Evolutionary conservation across 2,888 invertebrate species (phyloP).

Genomic region (Mechanitis mazaeus): DNA sequence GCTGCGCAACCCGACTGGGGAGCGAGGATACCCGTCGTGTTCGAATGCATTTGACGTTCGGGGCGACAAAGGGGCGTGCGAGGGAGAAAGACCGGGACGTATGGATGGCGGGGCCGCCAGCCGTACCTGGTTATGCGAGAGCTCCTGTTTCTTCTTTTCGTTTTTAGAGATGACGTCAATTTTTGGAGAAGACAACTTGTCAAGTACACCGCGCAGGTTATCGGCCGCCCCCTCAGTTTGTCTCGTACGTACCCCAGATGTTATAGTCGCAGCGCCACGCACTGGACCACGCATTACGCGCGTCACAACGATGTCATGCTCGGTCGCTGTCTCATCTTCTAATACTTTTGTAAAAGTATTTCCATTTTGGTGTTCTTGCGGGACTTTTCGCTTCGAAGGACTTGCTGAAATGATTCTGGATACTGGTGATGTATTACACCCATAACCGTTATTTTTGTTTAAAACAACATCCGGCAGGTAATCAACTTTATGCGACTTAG

Average conservation of each 20-base stretch:
- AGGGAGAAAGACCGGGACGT: constrained; percentile 44
- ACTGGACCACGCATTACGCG: constrained; percentile 87
- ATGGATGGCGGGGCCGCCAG: constrained; percentile 41
- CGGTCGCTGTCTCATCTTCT: constrained; percentile 66
- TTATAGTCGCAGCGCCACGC: constrained; percentile 82
- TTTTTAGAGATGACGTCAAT: constrained; percentile 49
- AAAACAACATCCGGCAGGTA: constrained; percentile 69
- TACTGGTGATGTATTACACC: constrained; percentile 30
- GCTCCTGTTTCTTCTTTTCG: constrained; percentile 46
- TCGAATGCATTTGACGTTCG: constrained; percentile 78
- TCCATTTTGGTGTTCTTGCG: constrained; percentile 43
- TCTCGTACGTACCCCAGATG: constrained; percentile 75
- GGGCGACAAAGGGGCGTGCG: constrained; percentile 74
- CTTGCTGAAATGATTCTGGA: constrained; percentile 32
- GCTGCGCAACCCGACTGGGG: constrained; percentile 81
- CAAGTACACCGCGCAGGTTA: constrained; percentile 74
- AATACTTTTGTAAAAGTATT: constrained; percentile 34
- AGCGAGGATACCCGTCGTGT: constrained; percentile 35
- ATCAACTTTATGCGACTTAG: constrained; percentile 66
- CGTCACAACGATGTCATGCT: constrained; percentile 80
- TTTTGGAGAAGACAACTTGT: constrained; percentile 62
- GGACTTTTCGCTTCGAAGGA: constrained; percentile 37
- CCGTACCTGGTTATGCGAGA: constrained; percentile 52
- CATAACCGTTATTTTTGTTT: constrained; percentile 48
- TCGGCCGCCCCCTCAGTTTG: constrained; percentile 43